A percentile compares a stretch with the other conserved stretches of the same genome.
Evolutionary conservation across 2,797 vertebrate species (phyloP).

Genomic region (Ficedula albicollis): DNA sequence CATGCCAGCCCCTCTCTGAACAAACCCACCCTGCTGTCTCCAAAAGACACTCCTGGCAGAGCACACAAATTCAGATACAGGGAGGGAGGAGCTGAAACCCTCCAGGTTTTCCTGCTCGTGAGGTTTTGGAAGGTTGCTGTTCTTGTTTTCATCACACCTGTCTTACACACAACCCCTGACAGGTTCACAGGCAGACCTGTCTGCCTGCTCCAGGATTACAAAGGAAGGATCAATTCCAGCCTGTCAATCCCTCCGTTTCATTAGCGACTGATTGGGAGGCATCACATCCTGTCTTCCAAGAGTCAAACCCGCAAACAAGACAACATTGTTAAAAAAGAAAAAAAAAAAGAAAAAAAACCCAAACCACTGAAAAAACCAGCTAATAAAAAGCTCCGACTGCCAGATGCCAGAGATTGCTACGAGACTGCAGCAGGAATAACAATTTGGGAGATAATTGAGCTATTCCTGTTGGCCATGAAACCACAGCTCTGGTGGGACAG

Average conservation of each 20-base stretch:
- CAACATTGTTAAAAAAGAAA: neutral
- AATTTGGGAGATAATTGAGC: conserved; percentile 46
- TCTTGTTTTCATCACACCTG: conserved; percentile 52
- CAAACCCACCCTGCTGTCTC: neutral
- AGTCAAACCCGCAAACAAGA: conserved; percentile 28
- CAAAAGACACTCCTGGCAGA: neutral
- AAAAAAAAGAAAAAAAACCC: no score
- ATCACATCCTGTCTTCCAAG: conserved; percentile 17
- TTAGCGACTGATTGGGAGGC: conserved; percentile 18
- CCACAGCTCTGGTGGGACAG: neutral
- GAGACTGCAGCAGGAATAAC: neutral
- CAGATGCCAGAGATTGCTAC: conserved; percentile 6
- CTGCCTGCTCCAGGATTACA: neutral
- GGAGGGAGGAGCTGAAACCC: neutral
- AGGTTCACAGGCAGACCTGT: conserved; percentile 18
- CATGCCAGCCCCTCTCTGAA: accelerated
- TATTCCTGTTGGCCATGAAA: neutral
- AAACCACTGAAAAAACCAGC: neutral
- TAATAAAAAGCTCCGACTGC: neutral
- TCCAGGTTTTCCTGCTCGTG: neutral
- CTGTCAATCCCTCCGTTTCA: conserved; percentile 50
- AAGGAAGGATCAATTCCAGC: conserved; percentile 52
- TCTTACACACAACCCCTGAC: conserved; percentile 48
- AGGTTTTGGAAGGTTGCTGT: neutral
- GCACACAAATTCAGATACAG: accelerated